Conservation (phyloP, 2,797 vertebrate species). For the Thaleichthys pacificus region DNA sequence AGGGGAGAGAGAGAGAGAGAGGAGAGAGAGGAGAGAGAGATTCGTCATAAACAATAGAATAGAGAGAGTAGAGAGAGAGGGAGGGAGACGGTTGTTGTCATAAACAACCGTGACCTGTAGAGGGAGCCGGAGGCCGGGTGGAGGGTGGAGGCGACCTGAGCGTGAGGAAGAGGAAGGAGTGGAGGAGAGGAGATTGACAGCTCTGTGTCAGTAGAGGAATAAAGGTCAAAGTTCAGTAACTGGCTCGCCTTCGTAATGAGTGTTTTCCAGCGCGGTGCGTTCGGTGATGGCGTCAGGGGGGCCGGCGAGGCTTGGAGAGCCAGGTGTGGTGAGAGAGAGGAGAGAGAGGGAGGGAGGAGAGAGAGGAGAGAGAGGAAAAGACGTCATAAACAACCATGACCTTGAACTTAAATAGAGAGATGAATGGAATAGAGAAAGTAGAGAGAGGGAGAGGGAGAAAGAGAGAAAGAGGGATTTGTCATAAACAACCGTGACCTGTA, state of each 20-base stretch:
- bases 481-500: too few relatives aligned
- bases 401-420: too few relatives aligned
- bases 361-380: too few relatives aligned
- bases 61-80: background rate
- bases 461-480: too few relatives aligned
- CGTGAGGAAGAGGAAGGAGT: slow-evolving; percentile 6
- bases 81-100: background rate
- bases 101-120: slow-evolving; percentile 9
- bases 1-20: background rate
- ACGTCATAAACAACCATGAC: too few relatives aligned
- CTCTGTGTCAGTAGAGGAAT: slow-evolving; percentile 28
- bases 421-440: too few relatives aligned
- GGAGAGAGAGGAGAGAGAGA: background rate
- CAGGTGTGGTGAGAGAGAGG: background rate
- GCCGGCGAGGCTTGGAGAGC: slow-evolving; percentile 39
- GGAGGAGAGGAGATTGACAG: slow-evolving; percentile 24
- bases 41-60: background rate
- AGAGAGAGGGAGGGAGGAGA: too few relatives aligned
- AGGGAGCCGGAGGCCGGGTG: background rate
- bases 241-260: slow-evolving; percentile 42
- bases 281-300: slow-evolving; percentile 33
- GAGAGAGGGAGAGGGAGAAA: too few relatives aligned
- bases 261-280: slow-evolving; percentile 41
- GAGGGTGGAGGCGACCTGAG: slow-evolving; percentile 16
- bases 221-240: slow-evolving; percentile 47